Percentiles rank a stretch among this genome's conserved stretches.
These are phyloP conservation scores for Lagenorhynchus albirostris DNA, from an alignment of 2,113 vertebrate species.

Conservation along the genomic window DNA sequence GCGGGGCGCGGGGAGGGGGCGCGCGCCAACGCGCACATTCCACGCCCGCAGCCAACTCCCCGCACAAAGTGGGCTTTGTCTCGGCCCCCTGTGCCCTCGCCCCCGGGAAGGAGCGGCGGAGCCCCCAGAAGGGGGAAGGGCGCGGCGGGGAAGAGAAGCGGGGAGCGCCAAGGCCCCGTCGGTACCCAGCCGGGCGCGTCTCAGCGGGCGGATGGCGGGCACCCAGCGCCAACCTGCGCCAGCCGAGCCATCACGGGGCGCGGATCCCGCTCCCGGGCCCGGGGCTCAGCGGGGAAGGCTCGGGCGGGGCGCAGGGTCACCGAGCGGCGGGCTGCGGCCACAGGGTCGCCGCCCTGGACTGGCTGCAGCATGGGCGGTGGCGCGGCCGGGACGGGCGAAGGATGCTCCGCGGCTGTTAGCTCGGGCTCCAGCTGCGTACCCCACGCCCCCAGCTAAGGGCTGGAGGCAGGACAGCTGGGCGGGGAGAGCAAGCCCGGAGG, in stretches of 20 bases:
- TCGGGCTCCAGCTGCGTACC: background rate
- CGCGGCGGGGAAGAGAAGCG: background rate
- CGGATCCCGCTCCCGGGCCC: background rate
- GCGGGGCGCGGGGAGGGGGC: slow-evolving; percentile 14
- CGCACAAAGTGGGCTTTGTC: slow-evolving; percentile 72
- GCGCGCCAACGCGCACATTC: slow-evolving; percentile 55
- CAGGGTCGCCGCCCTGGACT: slow-evolving; percentile 16
- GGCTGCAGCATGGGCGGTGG: slow-evolving; percentile 54
- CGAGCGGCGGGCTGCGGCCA: slow-evolving; percentile 42
- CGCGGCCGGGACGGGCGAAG: slow-evolving; percentile 20
- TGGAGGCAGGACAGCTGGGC: background rate
- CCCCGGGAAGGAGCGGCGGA: background rate
- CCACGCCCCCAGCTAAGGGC: background rate
- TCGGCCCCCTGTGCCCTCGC: background rate
- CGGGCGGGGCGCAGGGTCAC: background rate
- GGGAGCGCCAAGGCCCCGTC: background rate
- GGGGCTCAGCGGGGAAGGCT: background rate
- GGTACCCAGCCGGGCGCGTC: background rate
- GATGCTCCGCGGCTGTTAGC: slow-evolving; percentile 53
- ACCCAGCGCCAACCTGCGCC: background rate
- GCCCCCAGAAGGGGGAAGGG: background rate
- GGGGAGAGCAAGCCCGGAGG: background rate
- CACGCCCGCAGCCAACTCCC: slow-evolving; percentile 44
- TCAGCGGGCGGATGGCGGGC: slow-evolving; percentile 32
- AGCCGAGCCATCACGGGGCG: slow-evolving; percentile 32